Evolutionary conservation across 2,888 invertebrate species (phyloP).

Genomic region (Mellilla xanthometata): DNA sequence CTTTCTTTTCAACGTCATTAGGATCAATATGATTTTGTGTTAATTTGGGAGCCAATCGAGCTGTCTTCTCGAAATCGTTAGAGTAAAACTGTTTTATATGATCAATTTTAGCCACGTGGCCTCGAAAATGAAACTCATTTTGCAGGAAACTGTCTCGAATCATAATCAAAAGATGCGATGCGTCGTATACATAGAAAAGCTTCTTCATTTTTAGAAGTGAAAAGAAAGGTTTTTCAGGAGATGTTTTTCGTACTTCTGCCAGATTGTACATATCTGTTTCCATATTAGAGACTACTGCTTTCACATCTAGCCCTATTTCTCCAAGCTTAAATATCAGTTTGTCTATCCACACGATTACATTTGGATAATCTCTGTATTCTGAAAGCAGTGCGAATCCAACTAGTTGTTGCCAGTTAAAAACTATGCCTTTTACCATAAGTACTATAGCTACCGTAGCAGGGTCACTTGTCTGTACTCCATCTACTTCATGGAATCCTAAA

Average conservation of each 20-base stretch:
- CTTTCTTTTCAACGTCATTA: constrained; percentile 30
- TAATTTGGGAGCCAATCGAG: constrained; percentile 31
- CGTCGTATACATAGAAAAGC: constrained; percentile 36
- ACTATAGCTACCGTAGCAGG: constrained; percentile 36
- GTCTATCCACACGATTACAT: constrained; percentile 37
- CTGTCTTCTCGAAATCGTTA: constrained; percentile 28
- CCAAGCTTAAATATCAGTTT: constrained; percentile 30
- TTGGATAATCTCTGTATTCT: constrained; percentile 29
- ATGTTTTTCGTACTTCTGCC: constrained; percentile 29
- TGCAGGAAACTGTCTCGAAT: constrained; percentile 24
- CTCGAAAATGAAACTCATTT: constrained; percentile 17
- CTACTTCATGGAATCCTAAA: constrained; percentile 38
- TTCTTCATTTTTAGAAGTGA: constrained; percentile 29
- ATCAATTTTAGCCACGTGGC: constrained; percentile 13
- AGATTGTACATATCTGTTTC: constrained; percentile 33
- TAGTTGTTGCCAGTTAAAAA: constrained; percentile 38
- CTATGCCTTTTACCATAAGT: constrained; percentile 35
- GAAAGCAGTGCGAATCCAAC: constrained; percentile 36
- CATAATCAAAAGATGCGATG: constrained; percentile 27
- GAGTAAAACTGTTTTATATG: constrained; percentile 26
- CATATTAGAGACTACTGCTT: constrained; percentile 33
- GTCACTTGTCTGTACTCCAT: constrained; percentile 31
- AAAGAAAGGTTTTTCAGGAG: constrained; percentile 33
- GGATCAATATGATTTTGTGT: constrained; percentile 32
- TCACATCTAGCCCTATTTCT: constrained; percentile 36